A percentile compares a stretch with the other conserved stretches of the same genome.
phyloP scores from a whole-genome alignment of 2,888 invertebrate genomes.

The Lucinisca nassula region DNA sequence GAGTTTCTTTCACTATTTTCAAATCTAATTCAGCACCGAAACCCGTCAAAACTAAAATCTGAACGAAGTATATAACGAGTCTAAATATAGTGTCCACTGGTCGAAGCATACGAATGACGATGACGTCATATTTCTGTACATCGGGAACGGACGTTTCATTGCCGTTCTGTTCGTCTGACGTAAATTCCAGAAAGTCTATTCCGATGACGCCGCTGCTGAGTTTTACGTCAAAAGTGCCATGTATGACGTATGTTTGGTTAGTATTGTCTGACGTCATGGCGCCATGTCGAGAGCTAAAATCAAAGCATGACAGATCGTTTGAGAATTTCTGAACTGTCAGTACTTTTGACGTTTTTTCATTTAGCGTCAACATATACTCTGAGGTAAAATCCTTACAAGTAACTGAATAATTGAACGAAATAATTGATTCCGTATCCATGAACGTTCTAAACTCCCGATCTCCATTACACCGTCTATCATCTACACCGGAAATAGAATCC shows the following conservation, averaged over 20 bases:
- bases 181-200: slow-evolving; percentile 9
- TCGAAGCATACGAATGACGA: slow-evolving; percentile 70
- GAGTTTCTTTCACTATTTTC: slow-evolving; percentile 85
- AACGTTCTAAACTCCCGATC: too few relatives aligned
- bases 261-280: not conserved
- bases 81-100: slow-evolving; percentile 84
- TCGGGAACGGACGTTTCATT: not conserved
- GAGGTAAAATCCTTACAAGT: slow-evolving; percentile 29
- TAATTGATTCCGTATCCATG: slow-evolving; percentile 49
- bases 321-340: slow-evolving; percentile 3
- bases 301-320: slow-evolving; percentile 28
- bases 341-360: not conserved
- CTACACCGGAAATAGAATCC: too few relatives aligned
- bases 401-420: slow-evolving; percentile 46
- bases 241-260: not conserved
- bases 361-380: slow-evolving; percentile 7
- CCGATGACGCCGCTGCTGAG: slow-evolving; percentile 37
- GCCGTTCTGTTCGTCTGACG: not conserved
- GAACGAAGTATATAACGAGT: slow-evolving; percentile 82
- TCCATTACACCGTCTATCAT: too few relatives aligned
- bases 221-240: slow-evolving; percentile 25
- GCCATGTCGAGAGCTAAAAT: not conserved
- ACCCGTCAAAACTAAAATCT: slow-evolving; percentile 86
- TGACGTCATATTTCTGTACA: slow-evolving; percentile 47
- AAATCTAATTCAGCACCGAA: slow-evolving; percentile 89